Percentiles rank a stretch among this genome's conserved stretches.
phyloP scores from a whole-genome alignment of 2,888 invertebrate species.

The Pandemis heparana region DNA sequence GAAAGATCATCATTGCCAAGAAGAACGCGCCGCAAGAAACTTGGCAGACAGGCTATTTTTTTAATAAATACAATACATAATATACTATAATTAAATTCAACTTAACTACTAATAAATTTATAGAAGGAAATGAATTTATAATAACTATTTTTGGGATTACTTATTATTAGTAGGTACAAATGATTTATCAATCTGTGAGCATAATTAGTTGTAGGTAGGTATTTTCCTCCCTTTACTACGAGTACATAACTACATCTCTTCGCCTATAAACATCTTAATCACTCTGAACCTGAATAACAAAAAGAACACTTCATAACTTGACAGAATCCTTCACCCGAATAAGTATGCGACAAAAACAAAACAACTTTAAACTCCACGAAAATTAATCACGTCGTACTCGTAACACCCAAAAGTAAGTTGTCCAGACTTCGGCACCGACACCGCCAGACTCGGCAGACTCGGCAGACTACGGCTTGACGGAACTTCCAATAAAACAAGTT shows the following conservation, averaged over 20 bases:
- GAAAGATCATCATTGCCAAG: no score
- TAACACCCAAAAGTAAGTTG: constrained; percentile 55
- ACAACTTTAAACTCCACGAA: constrained; percentile 29
- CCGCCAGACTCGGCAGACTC: constrained; percentile 67
- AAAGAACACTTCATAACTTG: background rate
- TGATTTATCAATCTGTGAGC: no score
- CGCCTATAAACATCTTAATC: background rate
- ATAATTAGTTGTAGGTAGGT: background rate
- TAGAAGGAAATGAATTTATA: no score
- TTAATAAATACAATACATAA: no score
- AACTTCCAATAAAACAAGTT: constrained; percentile 83
- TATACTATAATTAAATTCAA: no score
- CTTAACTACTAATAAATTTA: no score
- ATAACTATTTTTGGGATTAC: no score
- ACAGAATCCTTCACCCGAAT: constrained; percentile 13
- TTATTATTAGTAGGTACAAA: no score
- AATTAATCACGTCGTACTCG: constrained; percentile 37
- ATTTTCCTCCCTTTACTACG: no score
- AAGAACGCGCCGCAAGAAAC: no score
- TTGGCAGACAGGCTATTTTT: no score
- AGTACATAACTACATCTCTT: background rate
- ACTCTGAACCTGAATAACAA: background rate
- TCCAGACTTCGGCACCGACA: constrained; percentile 56
- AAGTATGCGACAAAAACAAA: constrained; percentile 27
- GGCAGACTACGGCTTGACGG: constrained; percentile 56